Evolutionary conservation across 1,140 invertebrate genomes (phyloP).

Genomic region (Lucilia cuprina): DNA sequence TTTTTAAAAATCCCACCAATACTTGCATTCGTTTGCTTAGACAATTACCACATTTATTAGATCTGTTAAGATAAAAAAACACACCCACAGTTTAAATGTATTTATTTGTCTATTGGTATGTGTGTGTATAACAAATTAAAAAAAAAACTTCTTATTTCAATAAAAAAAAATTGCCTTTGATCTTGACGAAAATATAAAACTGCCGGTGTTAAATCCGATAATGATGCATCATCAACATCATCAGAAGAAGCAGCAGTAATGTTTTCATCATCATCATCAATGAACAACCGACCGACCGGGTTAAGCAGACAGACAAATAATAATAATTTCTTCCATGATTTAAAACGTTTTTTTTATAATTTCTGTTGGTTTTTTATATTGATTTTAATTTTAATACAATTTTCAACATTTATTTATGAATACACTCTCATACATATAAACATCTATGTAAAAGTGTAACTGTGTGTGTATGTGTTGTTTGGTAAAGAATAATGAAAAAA

Average conservation of each 20-base stretch:
- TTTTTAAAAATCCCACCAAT: background rate
- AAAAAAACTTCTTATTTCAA: background rate
- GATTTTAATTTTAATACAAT: background rate
- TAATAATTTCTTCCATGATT: constrained; percentile 23
- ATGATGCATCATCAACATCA: constrained; percentile 27
- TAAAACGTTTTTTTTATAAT: background rate
- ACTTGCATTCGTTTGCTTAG: background rate
- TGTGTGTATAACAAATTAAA: background rate
- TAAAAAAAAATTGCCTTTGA: constrained; percentile 20
- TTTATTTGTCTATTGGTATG: background rate
- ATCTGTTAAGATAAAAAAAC: background rate
- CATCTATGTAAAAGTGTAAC: background rate
- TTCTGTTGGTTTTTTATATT: background rate
- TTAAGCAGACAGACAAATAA: background rate
- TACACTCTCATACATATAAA: too few species aligned
- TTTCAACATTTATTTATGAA: background rate
- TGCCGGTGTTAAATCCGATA: constrained; percentile 26
- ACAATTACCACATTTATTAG: constrained; percentile 15
- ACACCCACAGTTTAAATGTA: constrained; percentile 18
- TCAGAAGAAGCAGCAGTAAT: background rate
- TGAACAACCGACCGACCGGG: background rate
- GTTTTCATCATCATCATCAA: constrained; percentile 15
- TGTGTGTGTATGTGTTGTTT: background rate
- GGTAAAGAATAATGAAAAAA: background rate
- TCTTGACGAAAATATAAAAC: constrained; percentile 22